These are phyloP conservation scores for Orchesellides sinensis DNA, from an alignment of 2,888 invertebrate species.

Conservation along the genomic window DNA sequence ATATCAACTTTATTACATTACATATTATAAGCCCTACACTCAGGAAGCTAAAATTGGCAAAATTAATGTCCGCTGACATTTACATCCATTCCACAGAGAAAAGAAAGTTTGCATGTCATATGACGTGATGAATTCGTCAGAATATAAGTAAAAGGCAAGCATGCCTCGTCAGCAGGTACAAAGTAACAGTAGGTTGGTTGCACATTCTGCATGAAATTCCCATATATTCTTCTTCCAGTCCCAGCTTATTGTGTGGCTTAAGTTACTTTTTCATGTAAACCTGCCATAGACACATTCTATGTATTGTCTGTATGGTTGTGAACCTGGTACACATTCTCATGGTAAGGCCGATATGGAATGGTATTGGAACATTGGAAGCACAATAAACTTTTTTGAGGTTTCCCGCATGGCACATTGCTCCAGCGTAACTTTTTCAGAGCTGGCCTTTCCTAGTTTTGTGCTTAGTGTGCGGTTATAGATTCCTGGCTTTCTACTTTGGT, in stretches of 20 bases:
- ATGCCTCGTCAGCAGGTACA: background rate
- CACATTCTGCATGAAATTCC: background rate
- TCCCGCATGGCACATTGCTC: slow-evolving; percentile 47
- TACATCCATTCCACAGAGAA: slow-evolving; percentile 17
- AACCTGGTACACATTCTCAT: background rate
- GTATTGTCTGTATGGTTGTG: background rate
- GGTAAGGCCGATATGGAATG: background rate
- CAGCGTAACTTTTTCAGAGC: background rate
- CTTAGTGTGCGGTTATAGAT: too few relatives aligned
- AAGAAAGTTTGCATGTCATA: slow-evolving; percentile 23
- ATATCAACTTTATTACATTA: background rate
- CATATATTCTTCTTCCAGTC: background rate
- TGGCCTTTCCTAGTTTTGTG: too few relatives aligned
- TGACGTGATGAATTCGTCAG: slow-evolving; percentile 26
- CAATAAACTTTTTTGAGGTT: slow-evolving; percentile 44
- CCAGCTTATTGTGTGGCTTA: background rate
- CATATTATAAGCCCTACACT: background rate
- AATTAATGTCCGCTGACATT: slow-evolving; percentile 48
- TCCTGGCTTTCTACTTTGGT: too few relatives aligned
- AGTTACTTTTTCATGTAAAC: background rate
- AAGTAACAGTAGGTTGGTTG: too few relatives aligned
- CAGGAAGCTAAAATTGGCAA: slow-evolving; percentile 43
- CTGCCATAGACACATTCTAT: background rate
- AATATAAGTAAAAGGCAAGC: background rate
- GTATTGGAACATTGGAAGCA: background rate